phyloP scores from a whole-genome alignment of 2,888 invertebrate genomes.

The Drosophila anomalata region DNA sequence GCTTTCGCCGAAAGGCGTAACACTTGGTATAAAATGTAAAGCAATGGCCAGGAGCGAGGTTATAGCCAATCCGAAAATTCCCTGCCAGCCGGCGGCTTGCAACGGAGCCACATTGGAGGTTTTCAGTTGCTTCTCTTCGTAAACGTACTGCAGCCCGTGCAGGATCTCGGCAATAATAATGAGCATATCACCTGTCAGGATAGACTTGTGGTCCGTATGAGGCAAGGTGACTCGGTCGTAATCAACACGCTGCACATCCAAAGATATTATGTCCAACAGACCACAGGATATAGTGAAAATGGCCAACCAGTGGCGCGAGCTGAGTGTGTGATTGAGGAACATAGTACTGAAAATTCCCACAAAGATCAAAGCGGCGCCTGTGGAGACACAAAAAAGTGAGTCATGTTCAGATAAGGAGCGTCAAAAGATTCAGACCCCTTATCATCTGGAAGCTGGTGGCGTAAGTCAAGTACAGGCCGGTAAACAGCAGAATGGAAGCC shows the following conservation, averaged over 20 bases:
- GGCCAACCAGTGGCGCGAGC: constrained; percentile 90
- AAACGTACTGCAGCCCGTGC: constrained; percentile 95
- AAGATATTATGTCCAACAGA: constrained; percentile 89
- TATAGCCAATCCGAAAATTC: constrained; percentile 89
- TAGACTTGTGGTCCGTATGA: constrained; percentile 85
- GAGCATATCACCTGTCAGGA: constrained; percentile 92
- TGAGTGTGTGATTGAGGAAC: constrained; percentile 89
- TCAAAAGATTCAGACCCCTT: constrained; percentile 86
- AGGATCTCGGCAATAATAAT: constrained; percentile 92
- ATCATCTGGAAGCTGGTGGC: constrained; percentile 99
- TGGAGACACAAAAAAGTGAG: neutral
- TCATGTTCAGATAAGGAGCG: constrained; percentile 7
- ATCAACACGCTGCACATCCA: constrained; percentile 85
- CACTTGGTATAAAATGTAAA: constrained; percentile 92
- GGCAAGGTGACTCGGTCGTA: constrained; percentile 70
- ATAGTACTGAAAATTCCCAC: constrained; percentile 94
- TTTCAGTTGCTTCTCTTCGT: constrained; percentile 95
- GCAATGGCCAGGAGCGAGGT: constrained; percentile 88
- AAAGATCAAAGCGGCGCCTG: constrained; percentile 93
- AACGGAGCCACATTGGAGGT: constrained; percentile 94
- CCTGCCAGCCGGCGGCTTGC: constrained; percentile 97
- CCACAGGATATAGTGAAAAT: constrained; percentile 90
- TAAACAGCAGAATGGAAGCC: constrained; percentile 95
- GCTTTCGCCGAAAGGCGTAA: constrained; percentile 90
- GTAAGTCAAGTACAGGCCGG: constrained; percentile 95